A percentile compares a stretch with the other conserved stretches of the same genome.
phyloP scores from a whole-genome alignment of 2,797 vertebrate genomes.

The Siniperca undulata region DNA sequence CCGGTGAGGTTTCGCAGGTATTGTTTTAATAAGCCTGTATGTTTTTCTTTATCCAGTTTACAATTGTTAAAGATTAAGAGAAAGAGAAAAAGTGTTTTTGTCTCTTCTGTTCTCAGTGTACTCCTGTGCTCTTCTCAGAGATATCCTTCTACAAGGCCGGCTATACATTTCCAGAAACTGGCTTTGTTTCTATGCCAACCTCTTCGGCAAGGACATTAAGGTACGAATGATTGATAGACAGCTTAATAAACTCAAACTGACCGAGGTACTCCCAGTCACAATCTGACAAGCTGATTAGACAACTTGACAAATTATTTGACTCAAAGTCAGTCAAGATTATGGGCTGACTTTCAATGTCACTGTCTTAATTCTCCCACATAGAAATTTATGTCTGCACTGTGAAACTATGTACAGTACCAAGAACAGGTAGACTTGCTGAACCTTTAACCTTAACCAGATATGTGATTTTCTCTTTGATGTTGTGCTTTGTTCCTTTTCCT shows the following conservation, averaged over 20 bases:
- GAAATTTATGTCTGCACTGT: background rate
- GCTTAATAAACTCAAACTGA: constrained; percentile 43
- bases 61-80: background rate
- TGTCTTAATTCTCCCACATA: background rate
- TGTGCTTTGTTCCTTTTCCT: constrained; percentile 55
- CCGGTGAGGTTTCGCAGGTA: rapidly evolving
- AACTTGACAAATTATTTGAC: constrained; percentile 36
- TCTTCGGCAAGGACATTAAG: constrained; percentile 98
- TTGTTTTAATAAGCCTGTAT: background rate
- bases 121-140: constrained; percentile 96
- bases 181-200: constrained; percentile 98
- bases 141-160: constrained; percentile 95
- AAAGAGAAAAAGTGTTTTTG: constrained; percentile 3
- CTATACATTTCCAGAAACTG: constrained; percentile 98
- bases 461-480: constrained; percentile 62
- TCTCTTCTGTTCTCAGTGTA: constrained; percentile 86
- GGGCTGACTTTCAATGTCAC: constrained; percentile 3
- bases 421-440: constrained; percentile 31
- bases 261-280: constrained; percentile 20
- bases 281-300: constrained; percentile 39
- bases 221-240: constrained; percentile 72
- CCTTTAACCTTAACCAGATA: constrained; percentile 32
- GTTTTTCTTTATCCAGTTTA: constrained; percentile 19
- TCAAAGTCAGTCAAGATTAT: constrained; percentile 40
- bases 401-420: background rate